These are phyloP conservation scores for Acleris holmiana DNA, from an alignment of 2,888 invertebrate genomes.

Conservation along the genomic window DNA sequence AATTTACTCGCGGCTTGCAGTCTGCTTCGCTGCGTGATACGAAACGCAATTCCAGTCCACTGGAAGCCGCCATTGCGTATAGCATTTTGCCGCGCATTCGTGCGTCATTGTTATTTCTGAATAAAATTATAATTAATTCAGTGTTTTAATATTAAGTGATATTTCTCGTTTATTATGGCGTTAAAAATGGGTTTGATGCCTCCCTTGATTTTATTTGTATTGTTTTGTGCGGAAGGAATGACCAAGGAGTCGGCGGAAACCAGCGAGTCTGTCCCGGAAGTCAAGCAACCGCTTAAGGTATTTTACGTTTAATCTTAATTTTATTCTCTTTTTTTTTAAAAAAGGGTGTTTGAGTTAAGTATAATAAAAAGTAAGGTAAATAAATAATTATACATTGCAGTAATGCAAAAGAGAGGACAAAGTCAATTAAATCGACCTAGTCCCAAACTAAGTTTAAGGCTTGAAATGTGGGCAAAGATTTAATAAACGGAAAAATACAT, in stretches of 20 bases:
- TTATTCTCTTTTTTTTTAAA: background rate
- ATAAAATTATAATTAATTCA: background rate
- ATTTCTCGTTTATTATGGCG: conserved; percentile 16
- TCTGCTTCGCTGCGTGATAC: conserved; percentile 45
- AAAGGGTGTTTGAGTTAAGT: too few species aligned
- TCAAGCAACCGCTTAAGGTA: conserved; percentile 26
- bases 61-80: conserved; percentile 53
- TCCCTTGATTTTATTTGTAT: conserved; percentile 25
- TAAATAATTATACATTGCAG: too few species aligned
- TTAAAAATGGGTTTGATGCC: conserved; percentile 13
- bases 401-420: too few species aligned
- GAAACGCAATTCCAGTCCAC: conserved; percentile 55
- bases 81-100: conserved; percentile 31
- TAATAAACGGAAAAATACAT: too few species aligned
- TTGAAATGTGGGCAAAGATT: too few species aligned
- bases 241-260: conserved; percentile 27
- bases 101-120: background rate
- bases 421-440: too few species aligned
- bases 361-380: too few species aligned
- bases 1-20: conserved; percentile 62
- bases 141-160: background rate
- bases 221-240: conserved; percentile 31
- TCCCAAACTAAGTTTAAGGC: too few species aligned
- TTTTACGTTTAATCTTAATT: background rate
- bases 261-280: conserved; percentile 13